Percentiles rank a stretch among this genome's conserved stretches.
These are phyloP conservation scores for Henricia sp. DNA, from an alignment of 53 echinoderm and acorn worm genomes.

Conservation along the genomic window DNA sequence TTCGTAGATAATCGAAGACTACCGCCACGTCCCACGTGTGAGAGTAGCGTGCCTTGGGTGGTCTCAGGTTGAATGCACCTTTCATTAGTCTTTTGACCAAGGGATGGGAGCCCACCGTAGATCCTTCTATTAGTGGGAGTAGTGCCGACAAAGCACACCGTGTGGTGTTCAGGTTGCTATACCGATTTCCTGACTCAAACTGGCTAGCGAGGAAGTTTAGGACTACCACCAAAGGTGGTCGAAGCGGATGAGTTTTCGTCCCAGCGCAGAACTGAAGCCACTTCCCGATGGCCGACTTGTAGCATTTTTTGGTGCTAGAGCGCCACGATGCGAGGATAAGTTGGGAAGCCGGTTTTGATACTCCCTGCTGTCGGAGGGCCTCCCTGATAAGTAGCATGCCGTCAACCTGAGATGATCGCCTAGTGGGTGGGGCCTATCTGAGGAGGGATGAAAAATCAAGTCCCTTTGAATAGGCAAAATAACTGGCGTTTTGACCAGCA, in stretches of 20 bases:
- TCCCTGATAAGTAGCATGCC: neutral
- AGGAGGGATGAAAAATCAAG: neutral
- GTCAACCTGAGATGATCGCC: neutral
- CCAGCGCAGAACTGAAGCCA: constrained; percentile 12
- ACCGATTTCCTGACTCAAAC: neutral
- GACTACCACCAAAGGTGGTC: neutral
- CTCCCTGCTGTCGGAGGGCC: too few species aligned
- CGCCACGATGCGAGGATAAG: neutral
- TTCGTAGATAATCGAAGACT: constrained; percentile 11
- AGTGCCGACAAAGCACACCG: neutral
- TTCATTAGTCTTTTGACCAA: constrained; percentile 12
- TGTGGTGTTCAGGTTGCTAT: neutral
- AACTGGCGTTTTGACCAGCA: neutral
- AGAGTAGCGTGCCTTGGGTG: neutral
- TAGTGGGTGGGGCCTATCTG: neutral
- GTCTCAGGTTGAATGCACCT: constrained; percentile 23
- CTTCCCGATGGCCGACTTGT: neutral
- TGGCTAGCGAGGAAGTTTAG: neutral
- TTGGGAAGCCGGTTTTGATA: too few species aligned
- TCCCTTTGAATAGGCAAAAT: neutral
- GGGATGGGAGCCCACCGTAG: constrained; percentile 10
- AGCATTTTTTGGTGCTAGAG: neutral
- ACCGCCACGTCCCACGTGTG: constrained; percentile 21
- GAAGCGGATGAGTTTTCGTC: constrained; percentile 3
- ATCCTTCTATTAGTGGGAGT: neutral